These are phyloP conservation scores for Pasiphila rectangulata DNA, from an alignment of 2,888 invertebrate genomes.

Conservation along the genomic window DNA sequence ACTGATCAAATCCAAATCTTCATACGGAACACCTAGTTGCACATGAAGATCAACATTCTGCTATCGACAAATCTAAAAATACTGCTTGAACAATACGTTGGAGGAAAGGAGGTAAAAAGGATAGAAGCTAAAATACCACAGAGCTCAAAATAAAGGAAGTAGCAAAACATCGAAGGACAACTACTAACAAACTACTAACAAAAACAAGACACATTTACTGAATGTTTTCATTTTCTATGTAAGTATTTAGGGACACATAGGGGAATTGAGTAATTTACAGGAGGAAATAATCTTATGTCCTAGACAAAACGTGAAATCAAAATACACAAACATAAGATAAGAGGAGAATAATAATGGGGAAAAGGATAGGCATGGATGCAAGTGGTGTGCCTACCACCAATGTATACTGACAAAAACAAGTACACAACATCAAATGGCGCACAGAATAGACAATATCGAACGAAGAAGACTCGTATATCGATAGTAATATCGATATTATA, in stretches of 20 bases:
- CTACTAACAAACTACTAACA: slow-evolving; percentile 27
- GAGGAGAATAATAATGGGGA: slow-evolving; percentile 47
- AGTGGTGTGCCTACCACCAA: slow-evolving; percentile 68
- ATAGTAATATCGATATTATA: slow-evolving; percentile 18
- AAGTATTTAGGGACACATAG: slow-evolving; percentile 5
- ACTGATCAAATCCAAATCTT: slow-evolving; percentile 56
- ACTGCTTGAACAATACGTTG: slow-evolving; percentile 51
- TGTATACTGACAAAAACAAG: slow-evolving; percentile 71
- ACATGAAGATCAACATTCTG: slow-evolving; percentile 60
- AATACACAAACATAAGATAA: slow-evolving; percentile 33
- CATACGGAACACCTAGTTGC: slow-evolving; percentile 56
- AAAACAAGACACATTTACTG: slow-evolving; percentile 26
- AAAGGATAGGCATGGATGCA: slow-evolving; percentile 63
- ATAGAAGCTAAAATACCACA: slow-evolving; percentile 27
- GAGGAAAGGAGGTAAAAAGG: slow-evolving; percentile 27
- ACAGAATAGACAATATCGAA: slow-evolving; percentile 61
- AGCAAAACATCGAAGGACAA: slow-evolving; percentile 30
- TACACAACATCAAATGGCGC: slow-evolving; percentile 76
- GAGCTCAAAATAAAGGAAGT: slow-evolving; percentile 27
- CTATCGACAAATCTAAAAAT: slow-evolving; percentile 38
- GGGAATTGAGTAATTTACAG: background rate
- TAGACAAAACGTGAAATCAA: background rate
- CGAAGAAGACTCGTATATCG: slow-evolving; percentile 39
- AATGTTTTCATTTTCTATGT: slow-evolving; percentile 17
- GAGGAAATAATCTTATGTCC: background rate